phyloP scores from a whole-genome alignment of 2,888 invertebrate genomes.

The Trissonchulus latispiculum region DNA sequence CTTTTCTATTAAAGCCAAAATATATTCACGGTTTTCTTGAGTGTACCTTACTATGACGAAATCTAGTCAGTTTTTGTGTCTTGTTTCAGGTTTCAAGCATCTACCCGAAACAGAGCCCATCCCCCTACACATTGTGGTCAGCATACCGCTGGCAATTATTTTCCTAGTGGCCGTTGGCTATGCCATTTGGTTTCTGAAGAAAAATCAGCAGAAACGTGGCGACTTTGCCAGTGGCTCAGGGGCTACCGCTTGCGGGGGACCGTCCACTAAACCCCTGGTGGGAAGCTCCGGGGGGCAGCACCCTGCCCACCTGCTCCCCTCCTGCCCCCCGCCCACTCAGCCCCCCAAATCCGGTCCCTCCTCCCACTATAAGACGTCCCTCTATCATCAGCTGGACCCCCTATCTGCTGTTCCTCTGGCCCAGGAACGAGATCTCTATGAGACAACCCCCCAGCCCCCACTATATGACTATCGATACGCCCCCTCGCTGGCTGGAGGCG shows the following conservation, averaged over 20 bases:
- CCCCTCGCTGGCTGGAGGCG: neutral
- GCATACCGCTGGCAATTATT: slow-evolving; percentile 21
- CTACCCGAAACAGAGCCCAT: no score
- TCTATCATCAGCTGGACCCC: neutral
- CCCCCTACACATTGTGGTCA: slow-evolving; percentile 23
- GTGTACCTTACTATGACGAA: no score
- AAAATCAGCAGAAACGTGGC: slow-evolving; percentile 19
- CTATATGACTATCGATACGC: neutral
- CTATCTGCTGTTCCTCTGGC: neutral
- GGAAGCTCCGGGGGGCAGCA: neutral
- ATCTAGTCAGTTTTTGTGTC: no score
- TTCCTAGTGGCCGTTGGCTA: slow-evolving; percentile 21
- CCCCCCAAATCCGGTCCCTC: neutral
- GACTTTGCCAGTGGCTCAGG: neutral
- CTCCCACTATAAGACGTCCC: slow-evolving; percentile 8
- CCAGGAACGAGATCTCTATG: no score
- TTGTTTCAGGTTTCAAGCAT: no score
- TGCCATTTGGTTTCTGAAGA: slow-evolving; percentile 22
- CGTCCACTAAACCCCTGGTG: neutral
- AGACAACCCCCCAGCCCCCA: neutral
- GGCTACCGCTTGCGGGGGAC: neutral
- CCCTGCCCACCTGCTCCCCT: neutral
- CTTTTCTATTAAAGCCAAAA: no score
- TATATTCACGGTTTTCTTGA: no score
- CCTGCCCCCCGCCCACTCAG: neutral